phyloP scores from a whole-genome alignment of 2,113 vertebrate species.

The Channa maculata region DNA sequence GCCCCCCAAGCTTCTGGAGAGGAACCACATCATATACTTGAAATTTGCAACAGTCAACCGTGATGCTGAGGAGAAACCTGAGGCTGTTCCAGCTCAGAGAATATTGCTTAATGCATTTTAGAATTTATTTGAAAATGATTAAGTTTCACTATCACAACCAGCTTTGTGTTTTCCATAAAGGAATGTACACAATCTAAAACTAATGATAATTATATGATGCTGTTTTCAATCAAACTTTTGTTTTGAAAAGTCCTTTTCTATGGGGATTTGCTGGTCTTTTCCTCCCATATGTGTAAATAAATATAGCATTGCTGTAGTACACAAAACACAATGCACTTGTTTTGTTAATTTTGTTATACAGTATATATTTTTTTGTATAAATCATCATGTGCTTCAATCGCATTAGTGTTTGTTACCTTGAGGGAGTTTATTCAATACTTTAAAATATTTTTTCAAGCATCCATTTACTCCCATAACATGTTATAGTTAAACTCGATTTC shows the following conservation, averaged over 20 bases:
- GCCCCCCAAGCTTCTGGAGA: background rate
- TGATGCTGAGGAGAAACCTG: background rate
- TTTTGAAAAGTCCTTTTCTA: constrained; percentile 48
- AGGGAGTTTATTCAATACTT: constrained; percentile 38
- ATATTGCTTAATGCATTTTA: too few relatives aligned
- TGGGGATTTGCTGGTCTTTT: constrained; percentile 82
- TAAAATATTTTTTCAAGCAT: constrained; percentile 50
- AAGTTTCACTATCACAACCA: background rate
- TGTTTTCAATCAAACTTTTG: constrained; percentile 21
- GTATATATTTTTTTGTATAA: background rate
- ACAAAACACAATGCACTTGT: constrained; percentile 61
- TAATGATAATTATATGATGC: background rate
- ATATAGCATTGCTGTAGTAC: constrained; percentile 52
- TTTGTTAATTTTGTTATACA: constrained; percentile 10
- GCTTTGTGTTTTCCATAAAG: background rate
- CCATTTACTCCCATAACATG: constrained; percentile 57
- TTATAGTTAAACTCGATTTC: constrained; percentile 59
- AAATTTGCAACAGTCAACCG: constrained; percentile 35
- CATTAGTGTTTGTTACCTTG: constrained; percentile 13
- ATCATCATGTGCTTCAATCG: background rate
- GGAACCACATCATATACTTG: constrained; percentile 30
- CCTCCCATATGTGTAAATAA: constrained; percentile 54
- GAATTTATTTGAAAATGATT: background rate
- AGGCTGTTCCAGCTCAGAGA: background rate
- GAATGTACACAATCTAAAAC: background rate